Conservation (phyloP, 2,888 invertebrate species). For the Elmis aenea region DNA sequence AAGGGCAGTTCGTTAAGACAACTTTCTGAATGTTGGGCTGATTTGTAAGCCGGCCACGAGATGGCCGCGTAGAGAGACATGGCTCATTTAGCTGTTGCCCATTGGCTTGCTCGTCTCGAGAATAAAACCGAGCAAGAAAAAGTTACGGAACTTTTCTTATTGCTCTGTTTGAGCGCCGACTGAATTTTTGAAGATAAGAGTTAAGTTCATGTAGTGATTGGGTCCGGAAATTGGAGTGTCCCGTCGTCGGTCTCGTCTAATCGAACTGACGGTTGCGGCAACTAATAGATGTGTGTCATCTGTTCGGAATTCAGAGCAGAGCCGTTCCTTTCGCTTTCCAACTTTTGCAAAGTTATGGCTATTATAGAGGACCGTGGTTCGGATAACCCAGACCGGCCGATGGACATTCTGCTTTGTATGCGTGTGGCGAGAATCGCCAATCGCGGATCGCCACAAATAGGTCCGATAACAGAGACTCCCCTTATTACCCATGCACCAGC, state of each 20-base stretch:
- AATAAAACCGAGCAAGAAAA: conserved; percentile 34
- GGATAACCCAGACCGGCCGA: conserved; percentile 10
- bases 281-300: conserved; percentile 22
- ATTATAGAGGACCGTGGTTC: conserved; percentile 11
- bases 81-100: conserved; percentile 34
- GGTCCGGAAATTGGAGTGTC: conserved; percentile 34
- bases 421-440: conserved; percentile 18
- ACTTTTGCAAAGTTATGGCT: conserved; percentile 19
- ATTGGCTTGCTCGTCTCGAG: conserved; percentile 27
- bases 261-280: conserved; percentile 18
- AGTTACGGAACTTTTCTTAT: conserved; percentile 34
- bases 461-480: conserved; percentile 20
- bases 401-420: conserved; percentile 18
- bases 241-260: conserved; percentile 16
- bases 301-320: conserved; percentile 22
- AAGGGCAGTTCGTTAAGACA: conserved; percentile 37
- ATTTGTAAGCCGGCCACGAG: conserved; percentile 42
- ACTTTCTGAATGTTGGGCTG: conserved; percentile 41
- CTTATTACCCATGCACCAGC: conserved; percentile 20
- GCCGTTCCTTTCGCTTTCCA: conserved; percentile 17
- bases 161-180: conserved; percentile 31
- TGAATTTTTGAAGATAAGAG: conserved; percentile 32
- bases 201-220: conserved; percentile 32
- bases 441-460: conserved; percentile 25
- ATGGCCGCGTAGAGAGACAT: conserved; percentile 31